phyloP scores from a whole-genome alignment of 2,113 vertebrate species.

The Crotalus viridis region DNA sequence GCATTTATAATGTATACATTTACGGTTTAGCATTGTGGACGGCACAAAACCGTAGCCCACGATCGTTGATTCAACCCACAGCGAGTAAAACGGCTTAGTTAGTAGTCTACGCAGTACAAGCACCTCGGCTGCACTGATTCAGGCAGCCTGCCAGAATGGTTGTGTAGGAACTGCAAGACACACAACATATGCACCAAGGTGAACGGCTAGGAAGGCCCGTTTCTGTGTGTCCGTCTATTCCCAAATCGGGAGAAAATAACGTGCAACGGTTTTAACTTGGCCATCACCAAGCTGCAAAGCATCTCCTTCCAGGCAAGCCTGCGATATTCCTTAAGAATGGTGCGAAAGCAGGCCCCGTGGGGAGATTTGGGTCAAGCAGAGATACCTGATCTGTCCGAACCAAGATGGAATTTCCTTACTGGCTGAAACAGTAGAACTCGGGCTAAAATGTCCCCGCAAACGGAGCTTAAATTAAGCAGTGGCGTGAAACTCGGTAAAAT shows the following conservation, averaged over 20 bases:
- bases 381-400: conserved; percentile 64
- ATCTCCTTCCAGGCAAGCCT: conserved; percentile 26
- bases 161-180: neutral
- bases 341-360: conserved; percentile 57
- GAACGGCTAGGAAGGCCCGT: neutral
- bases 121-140: neutral
- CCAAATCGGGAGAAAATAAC: neutral
- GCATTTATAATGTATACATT: neutral
- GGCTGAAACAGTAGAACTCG: conserved; percentile 71
- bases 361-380: conserved; percentile 65
- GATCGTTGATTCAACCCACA: neutral
- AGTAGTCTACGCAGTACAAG: neutral
- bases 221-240: neutral
- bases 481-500: conserved; percentile 24
- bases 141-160: neutral
- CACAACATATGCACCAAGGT: neutral
- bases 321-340: conserved; percentile 55
- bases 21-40: neutral
- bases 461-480: conserved; percentile 57
- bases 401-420: conserved; percentile 70
- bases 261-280: neutral
- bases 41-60: neutral
- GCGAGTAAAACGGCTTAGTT: neutral
- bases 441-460: conserved; percentile 65
- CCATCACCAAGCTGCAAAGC: conserved; percentile 30